These are phyloP conservation scores for Numida meleagris DNA, from an alignment of 2,113 vertebrate species.

Conservation along the genomic window DNA sequence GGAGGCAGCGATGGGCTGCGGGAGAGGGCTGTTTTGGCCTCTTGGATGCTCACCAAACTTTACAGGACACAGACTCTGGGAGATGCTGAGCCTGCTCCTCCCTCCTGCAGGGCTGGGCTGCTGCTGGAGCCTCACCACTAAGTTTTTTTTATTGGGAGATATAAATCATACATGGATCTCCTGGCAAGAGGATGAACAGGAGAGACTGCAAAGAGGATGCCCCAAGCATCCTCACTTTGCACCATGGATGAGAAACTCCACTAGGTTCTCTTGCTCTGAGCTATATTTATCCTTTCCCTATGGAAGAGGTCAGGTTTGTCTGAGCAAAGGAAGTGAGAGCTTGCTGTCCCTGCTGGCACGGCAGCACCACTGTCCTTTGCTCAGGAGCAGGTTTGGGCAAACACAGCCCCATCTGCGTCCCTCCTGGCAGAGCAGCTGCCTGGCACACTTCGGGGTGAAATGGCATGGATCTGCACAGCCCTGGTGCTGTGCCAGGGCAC, in stretches of 20 bases:
- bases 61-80: background rate
- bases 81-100: background rate
- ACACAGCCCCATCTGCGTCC: background rate
- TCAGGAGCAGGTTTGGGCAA: background rate
- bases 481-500: background rate
- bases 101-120: background rate
- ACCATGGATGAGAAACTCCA: background rate
- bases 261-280: background rate
- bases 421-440: background rate
- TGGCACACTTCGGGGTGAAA: rapidly evolving
- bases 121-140: background rate
- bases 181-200: background rate
- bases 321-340: background rate
- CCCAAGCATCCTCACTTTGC: background rate
- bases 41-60: rapidly evolving
- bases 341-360: background rate
- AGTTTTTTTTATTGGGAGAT: background rate
- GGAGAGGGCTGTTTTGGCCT: background rate
- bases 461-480: background rate
- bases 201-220: background rate
- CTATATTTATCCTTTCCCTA: background rate
- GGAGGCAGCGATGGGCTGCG: background rate
- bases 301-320: background rate
- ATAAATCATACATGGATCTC: background rate
- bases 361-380: rapidly evolving